phyloP scores from a whole-genome alignment of 2,888 invertebrate genomes.

The Macaria notata region DNA sequence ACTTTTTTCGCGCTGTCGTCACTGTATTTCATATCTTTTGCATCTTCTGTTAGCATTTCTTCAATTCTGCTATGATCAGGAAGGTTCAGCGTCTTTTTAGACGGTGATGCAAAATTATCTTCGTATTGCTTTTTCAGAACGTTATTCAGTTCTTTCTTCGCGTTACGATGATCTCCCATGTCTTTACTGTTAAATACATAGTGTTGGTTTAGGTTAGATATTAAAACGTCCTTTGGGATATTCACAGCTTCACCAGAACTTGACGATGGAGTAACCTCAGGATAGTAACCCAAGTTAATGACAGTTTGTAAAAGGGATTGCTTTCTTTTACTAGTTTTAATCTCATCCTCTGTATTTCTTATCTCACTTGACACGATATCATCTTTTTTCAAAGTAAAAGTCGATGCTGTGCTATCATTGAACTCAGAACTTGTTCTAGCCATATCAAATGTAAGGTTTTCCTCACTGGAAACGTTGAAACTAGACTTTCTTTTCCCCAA shows the following conservation, averaged over 20 bases:
- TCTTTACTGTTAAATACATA: conserved; percentile 27
- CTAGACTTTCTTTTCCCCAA: conserved; percentile 25
- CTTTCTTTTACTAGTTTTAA: conserved; percentile 18
- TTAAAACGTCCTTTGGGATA: conserved; percentile 32
- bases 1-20: conserved; percentile 27
- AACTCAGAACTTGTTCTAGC: conserved; percentile 47
- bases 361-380: background rate
- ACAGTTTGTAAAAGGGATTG: conserved; percentile 42
- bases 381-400: conserved; percentile 32
- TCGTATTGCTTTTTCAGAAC: conserved; percentile 44
- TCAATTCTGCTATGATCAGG: conserved; percentile 49
- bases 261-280: conserved; percentile 39
- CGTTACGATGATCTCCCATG: conserved; percentile 31
- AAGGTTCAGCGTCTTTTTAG: conserved; percentile 43
- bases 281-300: conserved; percentile 46
- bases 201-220: conserved; percentile 32
- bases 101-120: conserved; percentile 22
- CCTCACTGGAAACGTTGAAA: conserved; percentile 30
- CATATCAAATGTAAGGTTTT: conserved; percentile 37
- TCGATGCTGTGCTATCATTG: conserved; percentile 37
- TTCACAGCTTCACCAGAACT: conserved; percentile 33
- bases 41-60: conserved; percentile 41
- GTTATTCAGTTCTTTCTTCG: conserved; percentile 33
- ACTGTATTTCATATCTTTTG: conserved; percentile 29
- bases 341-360: background rate